Evolutionary conservation across 2,797 vertebrate species (phyloP), one percentile per base, ranked within the genome.

Genomic region (Rhinophrynus dorsalis): DNA sequence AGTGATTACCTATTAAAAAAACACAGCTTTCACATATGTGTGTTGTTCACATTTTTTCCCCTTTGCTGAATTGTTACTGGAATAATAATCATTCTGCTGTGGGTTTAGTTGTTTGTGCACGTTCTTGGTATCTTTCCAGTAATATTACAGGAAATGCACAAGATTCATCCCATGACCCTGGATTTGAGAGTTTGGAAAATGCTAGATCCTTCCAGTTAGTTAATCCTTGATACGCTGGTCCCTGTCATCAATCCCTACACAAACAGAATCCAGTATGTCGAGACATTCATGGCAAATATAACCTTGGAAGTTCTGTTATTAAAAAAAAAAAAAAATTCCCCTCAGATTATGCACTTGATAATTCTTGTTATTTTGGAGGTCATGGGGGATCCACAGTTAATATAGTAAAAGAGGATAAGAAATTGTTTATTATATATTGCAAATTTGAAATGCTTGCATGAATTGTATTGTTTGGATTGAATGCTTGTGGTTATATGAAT

Each of bases 121-220:
- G 51, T 63, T 71, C 17, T 55, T 71, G 68, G 59, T 50, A 38
- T 40, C 13, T 11, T 56, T 68, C 59, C 68, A 71, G 51, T 71
- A 63, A 71, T 21, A 12, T 71, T 40, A 63, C 51, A 56, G 59
- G 68, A 71, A 71, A 33, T 63, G 18, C 20, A 35, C n/a, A 33
- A 56, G 30, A 38, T 35, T 56, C 13, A 38, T 56, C 50, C 51
- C 48, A 63, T 56, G 51, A 63, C 68, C 59, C 29, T 45, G 23
- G 52, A 57, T 38, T 63, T 35, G 21, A 63, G 24, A 63, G 32
- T 9, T 30, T 35, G 58, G 59, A 63, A 71, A 48, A 32, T 24
- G n/a, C 47, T 29, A 32, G 29, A 54, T 21, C 24, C 15, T 23
- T 50, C 26, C 5, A 44, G 51, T 4, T 10, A 18, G 24, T 45